Percentiles rank a stretch among this genome's conserved stretches.
phyloP scores from a whole-genome alignment of 2,113 vertebrate genomes.

The Heterotilapia buettikoferi region DNA sequence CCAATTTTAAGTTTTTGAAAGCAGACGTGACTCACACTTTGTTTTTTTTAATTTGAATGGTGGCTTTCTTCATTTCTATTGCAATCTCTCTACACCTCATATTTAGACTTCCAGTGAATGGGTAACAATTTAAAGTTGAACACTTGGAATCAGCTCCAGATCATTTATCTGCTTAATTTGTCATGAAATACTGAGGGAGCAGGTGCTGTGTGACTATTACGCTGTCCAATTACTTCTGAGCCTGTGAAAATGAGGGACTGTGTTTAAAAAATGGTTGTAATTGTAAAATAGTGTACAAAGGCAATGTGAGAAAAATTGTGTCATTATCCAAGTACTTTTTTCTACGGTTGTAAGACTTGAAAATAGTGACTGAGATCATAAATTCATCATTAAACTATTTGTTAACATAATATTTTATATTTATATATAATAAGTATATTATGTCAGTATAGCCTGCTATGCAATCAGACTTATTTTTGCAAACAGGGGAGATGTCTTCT shows the following conservation, averaged over 20 bases:
- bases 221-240: background rate
- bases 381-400: background rate
- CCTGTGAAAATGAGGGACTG: background rate
- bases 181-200: background rate
- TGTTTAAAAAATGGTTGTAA: background rate
- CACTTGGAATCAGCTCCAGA: background rate
- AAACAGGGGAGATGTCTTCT: background rate
- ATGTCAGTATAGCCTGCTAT: background rate
- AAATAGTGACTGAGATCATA: background rate
- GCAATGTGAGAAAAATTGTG: background rate
- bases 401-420: background rate
- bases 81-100: background rate
- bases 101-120: background rate
- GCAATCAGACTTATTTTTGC: background rate
- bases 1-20: background rate
- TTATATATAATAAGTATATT: background rate
- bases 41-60: background rate
- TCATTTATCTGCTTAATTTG: background rate
- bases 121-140: background rate
- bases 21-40: background rate
- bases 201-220: background rate
- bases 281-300: background rate
- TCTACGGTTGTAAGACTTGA: background rate
- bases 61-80: background rate
- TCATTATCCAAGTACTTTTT: background rate